These are phyloP conservation scores for Pinna nobilis DNA, from an alignment of 1,140 invertebrate genomes.

Conservation along the genomic window DNA sequence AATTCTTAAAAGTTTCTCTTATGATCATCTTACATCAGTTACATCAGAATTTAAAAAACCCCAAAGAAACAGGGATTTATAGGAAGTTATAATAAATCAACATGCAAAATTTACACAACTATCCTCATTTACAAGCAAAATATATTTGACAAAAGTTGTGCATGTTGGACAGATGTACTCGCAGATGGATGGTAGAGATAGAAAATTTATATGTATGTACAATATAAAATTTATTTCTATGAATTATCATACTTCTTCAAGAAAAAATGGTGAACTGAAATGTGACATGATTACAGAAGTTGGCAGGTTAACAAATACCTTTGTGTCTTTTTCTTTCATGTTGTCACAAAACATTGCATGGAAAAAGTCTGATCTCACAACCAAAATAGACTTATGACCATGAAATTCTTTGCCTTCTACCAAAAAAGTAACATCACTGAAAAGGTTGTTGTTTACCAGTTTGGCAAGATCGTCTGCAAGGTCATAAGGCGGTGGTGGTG, in stretches of 20 bases:
- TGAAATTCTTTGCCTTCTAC: slow-evolving; percentile 26
- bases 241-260: too few species aligned
- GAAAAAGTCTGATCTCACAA: slow-evolving; percentile 41
- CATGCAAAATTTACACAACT: too few species aligned
- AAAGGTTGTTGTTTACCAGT: slow-evolving; percentile 35
- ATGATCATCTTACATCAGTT: neutral
- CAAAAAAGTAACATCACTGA: slow-evolving; percentile 42
- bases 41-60: neutral
- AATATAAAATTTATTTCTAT: too few species aligned
- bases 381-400: slow-evolving; percentile 42
- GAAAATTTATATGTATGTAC: too few species aligned
- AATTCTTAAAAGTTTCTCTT: neutral
- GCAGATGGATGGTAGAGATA: too few species aligned
- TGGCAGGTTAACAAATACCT: slow-evolving; percentile 16
- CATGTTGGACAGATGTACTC: too few species aligned
- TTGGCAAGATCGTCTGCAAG: slow-evolving; percentile 14
- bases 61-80: too few species aligned
- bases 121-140: too few species aligned
- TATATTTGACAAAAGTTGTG: too few species aligned
- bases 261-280: too few species aligned
- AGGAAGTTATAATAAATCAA: too few species aligned
- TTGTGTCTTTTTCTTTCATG: slow-evolving; percentile 17
- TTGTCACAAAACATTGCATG: slow-evolving; percentile 29
- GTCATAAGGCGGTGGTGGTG: neutral
- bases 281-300: neutral